Evolutionary conservation across 2,113 vertebrate genomes (phyloP).

Genomic region (Dissostichus mawsoni): DNA sequence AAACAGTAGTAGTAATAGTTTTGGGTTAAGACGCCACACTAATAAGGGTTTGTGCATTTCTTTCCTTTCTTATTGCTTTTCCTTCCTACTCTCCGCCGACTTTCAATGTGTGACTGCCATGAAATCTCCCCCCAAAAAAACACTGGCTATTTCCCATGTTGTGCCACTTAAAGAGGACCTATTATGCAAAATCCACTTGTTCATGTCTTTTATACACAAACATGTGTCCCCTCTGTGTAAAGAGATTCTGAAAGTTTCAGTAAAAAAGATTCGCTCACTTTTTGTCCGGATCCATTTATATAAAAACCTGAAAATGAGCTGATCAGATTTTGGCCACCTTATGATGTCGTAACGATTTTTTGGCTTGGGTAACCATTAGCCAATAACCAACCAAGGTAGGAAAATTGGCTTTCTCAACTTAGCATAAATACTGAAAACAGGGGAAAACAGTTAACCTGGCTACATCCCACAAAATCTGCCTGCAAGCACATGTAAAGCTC

Average conservation of each 20-base stretch:
- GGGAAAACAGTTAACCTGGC: not conserved
- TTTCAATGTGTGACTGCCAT: slow-evolving; percentile 14
- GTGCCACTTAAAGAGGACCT: not conserved
- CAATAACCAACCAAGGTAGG: too few relatives aligned
- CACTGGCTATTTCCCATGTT: slow-evolving; percentile 2
- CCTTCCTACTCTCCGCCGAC: not conserved
- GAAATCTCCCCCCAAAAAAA: slow-evolving; percentile 26
- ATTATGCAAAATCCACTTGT: too few relatives aligned
- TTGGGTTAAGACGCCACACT: slow-evolving; percentile 1
- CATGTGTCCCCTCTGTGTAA: too few relatives aligned
- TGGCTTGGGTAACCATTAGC: too few relatives aligned
- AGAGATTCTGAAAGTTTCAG: too few relatives aligned
- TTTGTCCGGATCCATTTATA: too few relatives aligned
- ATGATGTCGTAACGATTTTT: too few relatives aligned
- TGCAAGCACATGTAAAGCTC: not conserved
- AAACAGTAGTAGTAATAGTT: not conserved
- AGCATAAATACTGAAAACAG: not conserved
- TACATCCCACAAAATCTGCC: not conserved
- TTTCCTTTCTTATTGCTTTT: not conserved
- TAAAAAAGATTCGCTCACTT: too few relatives aligned
- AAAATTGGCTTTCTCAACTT: not conserved
- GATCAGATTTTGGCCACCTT: too few relatives aligned
- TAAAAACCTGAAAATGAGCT: too few relatives aligned
- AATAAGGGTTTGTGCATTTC: not conserved
- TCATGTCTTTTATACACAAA: too few relatives aligned